These are phyloP conservation scores for Atta colombica DNA, from an alignment of 1,140 invertebrate species.

Conservation along the genomic window DNA sequence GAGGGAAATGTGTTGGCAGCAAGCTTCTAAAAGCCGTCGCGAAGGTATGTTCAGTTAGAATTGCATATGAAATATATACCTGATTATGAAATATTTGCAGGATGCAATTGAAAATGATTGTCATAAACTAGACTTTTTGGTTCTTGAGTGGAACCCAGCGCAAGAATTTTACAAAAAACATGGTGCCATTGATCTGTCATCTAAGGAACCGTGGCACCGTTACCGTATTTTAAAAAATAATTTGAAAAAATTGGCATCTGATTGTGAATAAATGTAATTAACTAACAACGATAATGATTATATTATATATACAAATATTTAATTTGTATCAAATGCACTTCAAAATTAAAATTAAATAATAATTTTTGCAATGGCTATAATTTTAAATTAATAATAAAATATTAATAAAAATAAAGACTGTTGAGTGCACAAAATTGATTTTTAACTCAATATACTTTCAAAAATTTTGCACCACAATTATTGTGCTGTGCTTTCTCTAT, in stretches of 20 bases:
- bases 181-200: conserved; percentile 90
- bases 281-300: background rate
- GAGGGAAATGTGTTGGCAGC: conserved; percentile 90
- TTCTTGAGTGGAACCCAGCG: conserved; percentile 94
- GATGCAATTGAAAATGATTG: conserved; percentile 88
- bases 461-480: too few relatives aligned
- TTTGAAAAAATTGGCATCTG: conserved; percentile 70
- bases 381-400: too few relatives aligned
- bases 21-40: conserved; percentile 90
- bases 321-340: too few relatives aligned
- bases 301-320: too few relatives aligned
- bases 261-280: conserved; percentile 12
- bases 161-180: conserved; percentile 91
- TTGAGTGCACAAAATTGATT: too few relatives aligned
- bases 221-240: conserved; percentile 88
- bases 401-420: too few relatives aligned
- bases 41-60: conserved; percentile 86
- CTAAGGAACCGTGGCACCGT: conserved; percentile 90
- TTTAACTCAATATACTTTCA: too few relatives aligned
- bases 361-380: too few relatives aligned
- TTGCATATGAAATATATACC: background rate
- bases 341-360: too few relatives aligned
- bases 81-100: conserved; percentile 81
- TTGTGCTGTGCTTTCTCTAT: too few relatives aligned
- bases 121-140: conserved; percentile 91